A percentile compares a stretch with the other conserved stretches of the same genome.
These are phyloP conservation scores for Eptesicus fuscus DNA, from an alignment of 2,113 vertebrate species.

Conservation along the genomic window DNA sequence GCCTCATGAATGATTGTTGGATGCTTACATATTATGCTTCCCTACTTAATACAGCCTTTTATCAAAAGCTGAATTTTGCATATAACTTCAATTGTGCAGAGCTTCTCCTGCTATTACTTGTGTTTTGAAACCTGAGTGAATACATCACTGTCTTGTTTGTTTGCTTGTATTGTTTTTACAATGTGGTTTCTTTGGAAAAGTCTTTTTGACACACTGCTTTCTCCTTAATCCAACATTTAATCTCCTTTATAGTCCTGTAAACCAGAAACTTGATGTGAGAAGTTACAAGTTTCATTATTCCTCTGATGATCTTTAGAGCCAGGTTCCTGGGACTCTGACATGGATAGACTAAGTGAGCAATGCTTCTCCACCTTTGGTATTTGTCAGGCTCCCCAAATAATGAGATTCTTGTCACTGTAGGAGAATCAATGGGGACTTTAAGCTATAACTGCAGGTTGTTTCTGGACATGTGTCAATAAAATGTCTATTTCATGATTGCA, in stretches of 20 bases:
- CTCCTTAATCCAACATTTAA: constrained; percentile 16
- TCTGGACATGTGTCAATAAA: background rate
- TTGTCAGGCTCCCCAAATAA: background rate
- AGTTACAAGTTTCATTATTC: constrained; percentile 16
- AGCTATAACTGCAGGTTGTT: background rate
- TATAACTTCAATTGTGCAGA: background rate
- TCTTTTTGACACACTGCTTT: background rate
- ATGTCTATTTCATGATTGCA: background rate
- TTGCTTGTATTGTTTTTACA: background rate
- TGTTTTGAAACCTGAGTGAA: constrained; percentile 20
- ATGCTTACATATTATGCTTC: background rate
- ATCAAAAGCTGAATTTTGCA: background rate
- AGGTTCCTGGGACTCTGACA: background rate
- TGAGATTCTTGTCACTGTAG: background rate
- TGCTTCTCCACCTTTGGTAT: background rate
- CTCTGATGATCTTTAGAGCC: background rate
- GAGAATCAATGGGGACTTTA: background rate
- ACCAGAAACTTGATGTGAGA: background rate
- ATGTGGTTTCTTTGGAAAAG: background rate
- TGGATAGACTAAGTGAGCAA: background rate
- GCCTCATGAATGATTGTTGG: background rate
- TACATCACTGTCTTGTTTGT: background rate
- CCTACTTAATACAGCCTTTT: background rate
- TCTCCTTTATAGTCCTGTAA: constrained; percentile 11
- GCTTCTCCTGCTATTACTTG: background rate